Evolutionary conservation across 2,888 invertebrate species (phyloP).

Genomic region (Cryptosula pallasiana): DNA sequence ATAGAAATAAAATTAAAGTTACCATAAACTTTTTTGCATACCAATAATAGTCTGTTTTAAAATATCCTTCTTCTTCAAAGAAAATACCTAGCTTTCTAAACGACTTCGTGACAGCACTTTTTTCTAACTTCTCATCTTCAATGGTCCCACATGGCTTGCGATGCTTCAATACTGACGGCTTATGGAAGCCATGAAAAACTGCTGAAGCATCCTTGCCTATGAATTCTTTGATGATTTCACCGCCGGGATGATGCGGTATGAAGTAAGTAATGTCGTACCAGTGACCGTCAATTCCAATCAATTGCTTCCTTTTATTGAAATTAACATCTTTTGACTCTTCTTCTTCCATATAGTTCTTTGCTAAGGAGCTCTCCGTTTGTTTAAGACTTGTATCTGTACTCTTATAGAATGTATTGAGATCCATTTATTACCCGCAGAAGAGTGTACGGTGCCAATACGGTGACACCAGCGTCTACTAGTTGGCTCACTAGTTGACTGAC

Average conservation of each 20-base stretch:
- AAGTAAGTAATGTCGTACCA: constrained; percentile 29
- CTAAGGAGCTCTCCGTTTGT: constrained; percentile 3
- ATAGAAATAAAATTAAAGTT: constrained; percentile 15
- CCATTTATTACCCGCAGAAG: too few relatives aligned
- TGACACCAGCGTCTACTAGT: too few relatives aligned
- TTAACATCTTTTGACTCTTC: background rate
- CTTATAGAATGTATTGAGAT: background rate
- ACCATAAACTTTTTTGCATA: constrained; percentile 27
- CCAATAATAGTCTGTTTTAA: constrained; percentile 26
- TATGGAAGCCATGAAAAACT: constrained; percentile 27
- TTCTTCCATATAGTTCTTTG: background rate
- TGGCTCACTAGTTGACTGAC: too few relatives aligned
- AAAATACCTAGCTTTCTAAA: constrained; percentile 25
- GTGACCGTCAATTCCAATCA: constrained; percentile 27
- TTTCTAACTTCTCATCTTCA: constrained; percentile 7
- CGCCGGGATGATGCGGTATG: constrained; percentile 28
- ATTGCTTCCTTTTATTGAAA: background rate
- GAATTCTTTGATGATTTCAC: constrained; percentile 27
- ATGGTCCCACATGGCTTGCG: constrained; percentile 26
- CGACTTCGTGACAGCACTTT: constrained; percentile 24
- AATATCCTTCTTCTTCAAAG: constrained; percentile 27
- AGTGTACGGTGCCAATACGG: too few relatives aligned
- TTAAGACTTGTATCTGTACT: constrained; percentile 24
- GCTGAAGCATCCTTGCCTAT: constrained; percentile 28
- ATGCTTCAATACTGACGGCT: constrained; percentile 27